Base-by-base conservation (phyloP, 2,888 invertebrate genomes). In the Steromphala cineraria region DNA sequence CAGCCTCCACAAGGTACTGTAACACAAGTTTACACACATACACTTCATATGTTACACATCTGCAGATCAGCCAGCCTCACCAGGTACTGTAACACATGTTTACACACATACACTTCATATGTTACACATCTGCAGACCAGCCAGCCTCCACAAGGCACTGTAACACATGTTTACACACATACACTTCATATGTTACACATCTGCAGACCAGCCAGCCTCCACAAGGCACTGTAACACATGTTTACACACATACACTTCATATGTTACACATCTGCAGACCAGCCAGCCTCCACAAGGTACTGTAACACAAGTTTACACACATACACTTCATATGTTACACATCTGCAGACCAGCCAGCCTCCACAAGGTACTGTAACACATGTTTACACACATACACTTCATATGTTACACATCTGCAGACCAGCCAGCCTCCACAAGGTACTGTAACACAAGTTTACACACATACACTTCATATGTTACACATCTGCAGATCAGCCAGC, bases 61-160 rank as follows among this genome's bases (percentile, higher is more conserved):
- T 15, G 95, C 93, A 74, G 96, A 93, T 97, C 97, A 98, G 90
- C 97, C 97, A 82, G 96, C 95, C 93, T 99, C 99, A 96, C 94
- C 36, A 99, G 94, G 92, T 98, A 99, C 96, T 99, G 95, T 19
- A 93, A 92, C 28, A 71, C n/a, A 36, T 0, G 28, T 28, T 2
- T 4, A 36, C 36, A 36, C 36, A 36, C 36, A 36, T 1, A 2
- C n/a, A n/a, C 17, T 24, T 56, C 10, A 36, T 78, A 21, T 31
- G 36, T 1, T 40, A 21, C 7, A 62, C 97, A 79, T 96, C 96
- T 15, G 95, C 93, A 74, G 96, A 93, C 97, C 97, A 98, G 90
- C 97, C 97, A 82, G 96, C 95, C 93, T 99, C 99, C 87, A 96
- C 94, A 31, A 99, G 94, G 92, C 98, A 99, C 96, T 99, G 95